phyloP scores from a whole-genome alignment of 1,140 invertebrate species.

The Drosophila repleta region DNA sequence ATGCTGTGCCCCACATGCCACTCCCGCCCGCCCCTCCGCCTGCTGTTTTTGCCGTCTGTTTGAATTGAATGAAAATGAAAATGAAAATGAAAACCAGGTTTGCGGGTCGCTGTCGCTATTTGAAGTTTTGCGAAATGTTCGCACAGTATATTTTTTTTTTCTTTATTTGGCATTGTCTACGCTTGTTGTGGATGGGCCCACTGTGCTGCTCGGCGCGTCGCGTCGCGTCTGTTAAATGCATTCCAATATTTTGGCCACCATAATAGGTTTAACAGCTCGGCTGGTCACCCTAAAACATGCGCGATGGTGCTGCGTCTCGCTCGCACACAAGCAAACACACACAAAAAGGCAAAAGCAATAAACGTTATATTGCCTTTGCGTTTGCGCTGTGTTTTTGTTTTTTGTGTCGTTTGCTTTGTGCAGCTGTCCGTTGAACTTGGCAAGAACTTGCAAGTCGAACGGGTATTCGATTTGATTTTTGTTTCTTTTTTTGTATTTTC shows the following conservation, averaged over 20 bases:
- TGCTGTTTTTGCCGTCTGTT: slow-evolving; percentile 14
- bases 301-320: slow-evolving; percentile 1
- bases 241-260: slow-evolving; percentile 37
- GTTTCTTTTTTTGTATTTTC: slow-evolving; percentile 35
- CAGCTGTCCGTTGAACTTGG: slow-evolving; percentile 65
- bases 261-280: slow-evolving; percentile 37
- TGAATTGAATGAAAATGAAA: slow-evolving; percentile 77
- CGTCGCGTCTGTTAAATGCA: slow-evolving; percentile 44
- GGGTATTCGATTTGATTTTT: slow-evolving; percentile 62
- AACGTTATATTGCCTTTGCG: slow-evolving; percentile 17
- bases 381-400: slow-evolving; percentile 37
- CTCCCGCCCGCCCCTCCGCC: not conserved
- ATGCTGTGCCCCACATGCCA: slow-evolving; percentile 34
- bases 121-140: slow-evolving; percentile 62
- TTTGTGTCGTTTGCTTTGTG: slow-evolving; percentile 35
- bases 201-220: slow-evolving; percentile 13
- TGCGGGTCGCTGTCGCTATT: slow-evolving; percentile 61
- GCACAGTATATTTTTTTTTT: slow-evolving; percentile 14
- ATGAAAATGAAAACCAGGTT: slow-evolving; percentile 78
- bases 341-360: slow-evolving; percentile 15
- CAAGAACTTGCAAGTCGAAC: slow-evolving; percentile 55
- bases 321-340: slow-evolving; percentile 23
- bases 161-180: slow-evolving; percentile 28
- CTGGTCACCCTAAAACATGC: slow-evolving; percentile 40
- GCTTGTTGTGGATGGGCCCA: slow-evolving; percentile 32